Conservation (phyloP, 2,888 invertebrate species). For the Nemotelus pantherinus region DNA sequence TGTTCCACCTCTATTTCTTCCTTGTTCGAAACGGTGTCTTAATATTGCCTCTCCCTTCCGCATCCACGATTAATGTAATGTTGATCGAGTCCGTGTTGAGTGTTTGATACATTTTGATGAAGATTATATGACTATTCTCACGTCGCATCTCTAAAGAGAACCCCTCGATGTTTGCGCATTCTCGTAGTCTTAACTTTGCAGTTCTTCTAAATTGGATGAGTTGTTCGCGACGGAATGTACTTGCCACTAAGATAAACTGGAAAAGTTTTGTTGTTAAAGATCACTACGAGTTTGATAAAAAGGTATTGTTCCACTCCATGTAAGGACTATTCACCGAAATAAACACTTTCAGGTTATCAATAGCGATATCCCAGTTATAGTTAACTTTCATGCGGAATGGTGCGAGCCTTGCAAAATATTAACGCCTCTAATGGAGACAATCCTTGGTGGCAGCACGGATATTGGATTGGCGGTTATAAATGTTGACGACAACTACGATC, state of each 20-base stretch:
- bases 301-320: slow-evolving; percentile 65
- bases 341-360: slow-evolving; percentile 74
- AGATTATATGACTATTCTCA: too few species aligned
- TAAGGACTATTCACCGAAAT: slow-evolving; percentile 47
- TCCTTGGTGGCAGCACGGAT: slow-evolving; percentile 76
- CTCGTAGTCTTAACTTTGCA: too few species aligned
- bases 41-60: too few species aligned
- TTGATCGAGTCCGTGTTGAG: too few species aligned
- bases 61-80: too few species aligned
- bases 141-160: too few species aligned
- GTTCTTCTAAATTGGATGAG: too few species aligned
- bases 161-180: too few species aligned
- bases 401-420: slow-evolving; percentile 89
- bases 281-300: slow-evolving; percentile 80
- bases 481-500: slow-evolving; percentile 82
- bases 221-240: slow-evolving; percentile 34
- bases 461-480: slow-evolving; percentile 84
- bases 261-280: slow-evolving; percentile 71
- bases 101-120: too few species aligned
- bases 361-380: slow-evolving; percentile 85
- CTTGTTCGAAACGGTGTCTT: too few species aligned
- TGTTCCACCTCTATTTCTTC: too few species aligned
- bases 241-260: slow-evolving; percentile 49
- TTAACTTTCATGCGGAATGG: slow-evolving; percentile 92
- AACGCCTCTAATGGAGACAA: slow-evolving; percentile 82